Conservation (phyloP, 2,797 vertebrate genomes). For the Urophycis tenuis region DNA sequence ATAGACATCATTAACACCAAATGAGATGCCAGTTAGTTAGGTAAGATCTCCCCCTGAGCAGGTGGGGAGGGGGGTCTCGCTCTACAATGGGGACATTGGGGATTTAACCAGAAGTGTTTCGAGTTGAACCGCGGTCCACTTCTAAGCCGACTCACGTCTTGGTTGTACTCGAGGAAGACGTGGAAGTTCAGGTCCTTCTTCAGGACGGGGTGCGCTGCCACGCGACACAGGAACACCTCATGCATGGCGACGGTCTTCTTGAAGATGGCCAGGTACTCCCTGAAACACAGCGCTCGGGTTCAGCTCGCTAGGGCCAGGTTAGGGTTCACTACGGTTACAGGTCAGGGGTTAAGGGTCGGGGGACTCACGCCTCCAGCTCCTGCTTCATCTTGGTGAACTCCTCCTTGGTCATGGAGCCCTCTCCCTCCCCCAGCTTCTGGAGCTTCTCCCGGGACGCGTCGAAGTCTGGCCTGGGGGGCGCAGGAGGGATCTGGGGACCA, state of each 20-base stretch:
- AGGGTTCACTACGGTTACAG: not conserved
- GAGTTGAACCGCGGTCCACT: not conserved
- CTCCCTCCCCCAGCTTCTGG: slow-evolving; percentile 96
- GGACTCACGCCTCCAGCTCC: slow-evolving; percentile 97
- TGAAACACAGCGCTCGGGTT: slow-evolving; percentile 51
- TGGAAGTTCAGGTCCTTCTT: slow-evolving; percentile 98
- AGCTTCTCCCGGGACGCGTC: slow-evolving; percentile 97
- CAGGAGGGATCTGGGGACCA: slow-evolving; percentile 85
- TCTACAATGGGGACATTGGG: no score
- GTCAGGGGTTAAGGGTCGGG: not conserved
- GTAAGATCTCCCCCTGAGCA: no score
- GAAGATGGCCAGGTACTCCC: slow-evolving; percentile 97
- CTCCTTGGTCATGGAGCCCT: slow-evolving; percentile 98
- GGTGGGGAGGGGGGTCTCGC: no score
- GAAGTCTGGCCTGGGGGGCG: slow-evolving; percentile 93
- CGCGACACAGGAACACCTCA: slow-evolving; percentile 95
- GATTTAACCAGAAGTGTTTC: not conserved
- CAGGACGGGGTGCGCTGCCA: slow-evolving; percentile 94
- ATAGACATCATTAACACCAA: not conserved
- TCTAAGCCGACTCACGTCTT: slow-evolving; percentile 76
- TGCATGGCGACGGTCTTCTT: slow-evolving; percentile 99
- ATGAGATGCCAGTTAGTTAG: no score
- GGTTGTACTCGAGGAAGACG: slow-evolving; percentile 98
- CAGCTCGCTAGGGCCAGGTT: not conserved
- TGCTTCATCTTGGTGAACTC: slow-evolving; percentile 99